Base-by-base conservation (phyloP, 2,888 invertebrate genomes). In the Lepidonotus clava region DNA sequence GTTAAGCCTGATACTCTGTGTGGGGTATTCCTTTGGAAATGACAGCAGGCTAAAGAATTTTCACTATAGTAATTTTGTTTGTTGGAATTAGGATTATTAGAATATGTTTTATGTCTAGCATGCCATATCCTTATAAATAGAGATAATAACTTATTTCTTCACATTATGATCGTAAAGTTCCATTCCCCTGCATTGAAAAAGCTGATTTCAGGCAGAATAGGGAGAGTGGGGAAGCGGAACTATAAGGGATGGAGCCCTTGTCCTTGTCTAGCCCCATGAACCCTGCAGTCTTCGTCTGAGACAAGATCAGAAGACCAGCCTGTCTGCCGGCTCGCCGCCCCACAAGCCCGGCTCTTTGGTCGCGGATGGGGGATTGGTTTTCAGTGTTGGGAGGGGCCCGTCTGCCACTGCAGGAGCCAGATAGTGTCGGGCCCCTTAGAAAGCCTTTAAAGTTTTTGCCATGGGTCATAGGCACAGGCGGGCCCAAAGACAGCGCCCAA, bases 181-280 rank as follows among this genome's bases (percentile, higher is more conserved):
- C n/a, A 46, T 46, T 46, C 18, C 46, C 18, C 46, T 46, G n/a
- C n/a, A n/a, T n/a, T n/a, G 24, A n/a, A n/a, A n/a, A 56, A 56
- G 56, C 24, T 56, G 56, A n/a, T n/a, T n/a, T n/a, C n/a, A 56
- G 56, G n/a, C n/a, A 56, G 5, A 11, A 5, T 56, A n/a, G n/a
- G 56, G 56, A 56, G 5, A 14, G 56, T 24, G 56, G 56, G 24
- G 56, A 14, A 5, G 56, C 5, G n/a, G 56, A 24, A n/a, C 5
- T n/a, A 5, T 11, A 56, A 5, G 56, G 56, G 56, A 5, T 71
- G 38, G 38, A 71, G 34, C 36, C n/a, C 36, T 38, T 71, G 71
- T 71, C 71, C 71, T 34, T 5, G 71, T 71, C 71, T 71, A 24
- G 71, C 71, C 14, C 38, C 71, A 71, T 71, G 71, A 71, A 71